Base-by-base conservation (phyloP, 1,140 invertebrate species). In the Dolichoris vasculosae region DNA sequence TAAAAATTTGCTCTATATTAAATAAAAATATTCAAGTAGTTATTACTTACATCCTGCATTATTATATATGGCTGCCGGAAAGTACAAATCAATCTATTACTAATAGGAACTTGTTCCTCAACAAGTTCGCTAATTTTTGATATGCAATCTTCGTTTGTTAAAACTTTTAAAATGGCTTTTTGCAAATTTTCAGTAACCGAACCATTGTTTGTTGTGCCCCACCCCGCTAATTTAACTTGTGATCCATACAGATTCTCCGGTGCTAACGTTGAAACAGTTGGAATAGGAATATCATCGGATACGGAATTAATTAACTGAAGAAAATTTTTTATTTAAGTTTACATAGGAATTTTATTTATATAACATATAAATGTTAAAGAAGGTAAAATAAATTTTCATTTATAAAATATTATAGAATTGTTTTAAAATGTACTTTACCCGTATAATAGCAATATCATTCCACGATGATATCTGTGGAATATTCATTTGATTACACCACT, bases 381-480 rank as follows among this genome's bases (percentile, higher is more conserved):
- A 4, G 8, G 17, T 35, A 13, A 32, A 67, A 32, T 32, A 35
- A 7, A n/a, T 32, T 35, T 32, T 67, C 35, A 67, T 32, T 67
- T 67, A 67, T 13, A 67, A 67, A n/a, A n/a, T n/a, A 67, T 35
- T 67, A 15, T 35, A 8, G n/a, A n/a, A n/a, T 64, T 64, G 4
- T 30, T 7, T 30, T n/a, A 15, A 67, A 67, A 0, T n/a, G 35
- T 67, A 32, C 32, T 67, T 67, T 67, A 67, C 67, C 35, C 38
- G 38, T 71, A 71, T 71, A 2, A 71, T 40, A 71, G 35, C 67
- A 40, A 71, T 40, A 26, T 71, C 67, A 26, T 71, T 71, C 67
- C 67, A 71, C 23, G 35, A 2, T 11, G 1, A 20, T 40, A 0
- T 17, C 7, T 40, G 38, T 23, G 15, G 32, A 1, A 8, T 40